Conservation (phyloP, 2,797 vertebrate species). For the Antrozous pallidus region DNA sequence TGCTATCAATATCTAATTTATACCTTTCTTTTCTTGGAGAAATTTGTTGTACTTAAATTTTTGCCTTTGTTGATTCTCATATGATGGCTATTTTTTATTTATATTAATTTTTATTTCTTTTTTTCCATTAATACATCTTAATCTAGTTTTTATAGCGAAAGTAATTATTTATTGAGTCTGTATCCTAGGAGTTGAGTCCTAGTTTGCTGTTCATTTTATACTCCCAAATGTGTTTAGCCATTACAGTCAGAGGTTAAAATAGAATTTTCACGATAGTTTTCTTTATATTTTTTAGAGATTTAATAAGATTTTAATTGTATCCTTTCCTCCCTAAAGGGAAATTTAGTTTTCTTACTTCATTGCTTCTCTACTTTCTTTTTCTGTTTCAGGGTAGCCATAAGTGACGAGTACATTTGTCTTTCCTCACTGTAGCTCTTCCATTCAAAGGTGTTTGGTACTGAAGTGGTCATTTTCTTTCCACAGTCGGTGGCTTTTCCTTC, state of each 20-base stretch:
- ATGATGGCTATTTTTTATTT: slow-evolving; percentile 23
- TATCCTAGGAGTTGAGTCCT: slow-evolving; percentile 7
- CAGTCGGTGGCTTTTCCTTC: not conserved
- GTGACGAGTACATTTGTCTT: not conserved
- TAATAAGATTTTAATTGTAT: slow-evolving; percentile 43
- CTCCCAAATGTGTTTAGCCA: slow-evolving; percentile 3
- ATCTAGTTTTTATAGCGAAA: slow-evolving; percentile 15
- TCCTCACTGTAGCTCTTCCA: slow-evolving; percentile 42
- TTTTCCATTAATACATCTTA: slow-evolving; percentile 34
- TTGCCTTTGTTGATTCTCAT: not conserved
- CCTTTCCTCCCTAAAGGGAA: slow-evolving; percentile 40
- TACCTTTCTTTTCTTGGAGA: slow-evolving; percentile 26
- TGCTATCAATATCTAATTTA: slow-evolving; percentile 51
- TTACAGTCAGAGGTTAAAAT: slow-evolving; percentile 19
- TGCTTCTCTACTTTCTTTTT: slow-evolving; percentile 19
- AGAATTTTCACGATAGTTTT: slow-evolving; percentile 24
- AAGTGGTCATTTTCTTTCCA: slow-evolving; percentile 36
- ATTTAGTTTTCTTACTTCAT: slow-evolving; percentile 7
- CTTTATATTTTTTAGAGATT: not conserved
- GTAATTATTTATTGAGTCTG: not conserved
- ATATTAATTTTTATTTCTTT: not conserved
- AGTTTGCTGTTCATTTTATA: not conserved
- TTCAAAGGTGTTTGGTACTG: not conserved
- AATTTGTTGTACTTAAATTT: slow-evolving; percentile 10
- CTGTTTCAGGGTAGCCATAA: not conserved